Conservation (phyloP, 2,113 vertebrate genomes). For the Eidolon helvum region DNA sequence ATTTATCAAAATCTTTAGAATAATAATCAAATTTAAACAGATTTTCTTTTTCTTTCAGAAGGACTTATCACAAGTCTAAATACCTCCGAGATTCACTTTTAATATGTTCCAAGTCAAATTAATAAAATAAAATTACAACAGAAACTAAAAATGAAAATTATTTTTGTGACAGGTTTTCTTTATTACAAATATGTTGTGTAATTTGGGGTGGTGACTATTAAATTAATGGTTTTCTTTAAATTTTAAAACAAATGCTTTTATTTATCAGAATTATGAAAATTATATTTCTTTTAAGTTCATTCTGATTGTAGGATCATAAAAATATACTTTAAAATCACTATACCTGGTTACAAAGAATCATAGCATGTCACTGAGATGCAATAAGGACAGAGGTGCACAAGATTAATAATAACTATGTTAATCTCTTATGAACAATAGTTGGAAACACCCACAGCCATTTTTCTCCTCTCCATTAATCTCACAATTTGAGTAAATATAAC, state of each 20-base stretch:
- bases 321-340: neutral
- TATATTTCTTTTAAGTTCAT: neutral
- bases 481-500: neutral
- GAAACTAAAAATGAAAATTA: neutral
- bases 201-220: neutral
- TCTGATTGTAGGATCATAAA: neutral
- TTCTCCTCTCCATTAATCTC: neutral
- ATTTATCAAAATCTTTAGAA: neutral
- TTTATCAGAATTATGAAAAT: neutral
- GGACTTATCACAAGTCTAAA: neutral
- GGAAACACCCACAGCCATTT: neutral
- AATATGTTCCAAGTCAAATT: neutral
- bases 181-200: neutral
- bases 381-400: neutral
- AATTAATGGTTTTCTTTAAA: constrained; percentile 7
- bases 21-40: neutral
- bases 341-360: neutral
- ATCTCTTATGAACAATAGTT: neutral
- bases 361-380: neutral
- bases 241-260: neutral
- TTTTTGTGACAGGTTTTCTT: neutral
- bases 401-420: neutral
- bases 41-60: constrained; percentile 10
- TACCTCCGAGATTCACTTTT: neutral
- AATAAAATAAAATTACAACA: neutral